Evolutionary conservation across 2,797 vertebrate genomes (phyloP), one percentile per base, ranked within the genome.

Genomic region (Sebastes hubbsi): DNA sequence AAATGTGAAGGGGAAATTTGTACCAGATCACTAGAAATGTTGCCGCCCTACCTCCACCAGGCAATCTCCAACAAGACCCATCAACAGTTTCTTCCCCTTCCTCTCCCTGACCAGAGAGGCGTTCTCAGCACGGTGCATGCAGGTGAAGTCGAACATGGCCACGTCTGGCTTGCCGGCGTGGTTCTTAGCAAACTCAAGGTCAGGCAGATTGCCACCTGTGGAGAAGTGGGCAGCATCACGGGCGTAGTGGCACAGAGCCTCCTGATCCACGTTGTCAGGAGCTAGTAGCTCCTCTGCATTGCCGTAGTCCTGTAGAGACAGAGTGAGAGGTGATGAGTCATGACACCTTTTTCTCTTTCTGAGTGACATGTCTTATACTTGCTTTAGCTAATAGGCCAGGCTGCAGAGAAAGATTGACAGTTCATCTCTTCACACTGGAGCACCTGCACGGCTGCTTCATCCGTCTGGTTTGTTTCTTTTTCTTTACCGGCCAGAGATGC

Each of bases 101-200:
- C 95, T 94, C 93, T 99, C 97, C 81, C 93, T 94, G 87, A 99
- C 96, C 34, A 97, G 92, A 0, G 97, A 97, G 0, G 98, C 96
- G 0, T 97, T 97, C 88, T 99, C 97, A 0, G 98, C 97, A 9
- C 98, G 97, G 1, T 95, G 96, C 98, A 99, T 99, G 94, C 95
- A 97, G 42, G 98, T 99, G 95, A 99, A 99, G 93, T 99, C 98
- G 0, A 99, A 99, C 96, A 97, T 92, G 79, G 97, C 97, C 8
- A 99, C 97, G 0, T 99, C 98, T 0, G 96, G 96, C 80, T 80
- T 83, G 22, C 81, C 81, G 0, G 42, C 90, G 1, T 95, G 94
- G 68, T 96, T 97, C 82, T 78, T 82, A 10, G 95, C 97, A 56
- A 99, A 99, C 88, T 97, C 91, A 58, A 98, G 95, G 9, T 96